These are phyloP conservation scores for Eupithecia subumbrata DNA, from an alignment of 2,888 invertebrate genomes.

Conservation along the genomic window DNA sequence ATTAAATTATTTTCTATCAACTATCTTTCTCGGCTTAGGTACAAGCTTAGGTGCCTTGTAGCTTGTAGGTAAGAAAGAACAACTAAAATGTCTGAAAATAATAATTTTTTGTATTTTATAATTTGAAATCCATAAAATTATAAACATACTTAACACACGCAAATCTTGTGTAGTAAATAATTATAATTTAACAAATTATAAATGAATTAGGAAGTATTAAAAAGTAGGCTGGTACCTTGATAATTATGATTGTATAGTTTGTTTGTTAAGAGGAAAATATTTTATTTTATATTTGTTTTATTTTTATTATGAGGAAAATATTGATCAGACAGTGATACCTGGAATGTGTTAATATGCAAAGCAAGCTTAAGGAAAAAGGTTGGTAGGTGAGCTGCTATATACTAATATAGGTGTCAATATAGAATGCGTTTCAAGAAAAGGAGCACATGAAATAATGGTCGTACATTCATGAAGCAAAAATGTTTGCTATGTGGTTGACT, in stretches of 20 bases:
- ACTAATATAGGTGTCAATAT: not conserved
- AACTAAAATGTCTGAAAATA: too few relatives aligned
- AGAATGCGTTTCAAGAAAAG: too few relatives aligned
- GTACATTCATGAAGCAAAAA: not conserved
- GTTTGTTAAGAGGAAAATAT: not conserved
- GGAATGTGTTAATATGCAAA: not conserved
- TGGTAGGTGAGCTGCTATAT: not conserved
- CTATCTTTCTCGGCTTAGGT: too few relatives aligned
- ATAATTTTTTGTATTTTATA: too few relatives aligned
- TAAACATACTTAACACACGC: too few relatives aligned
- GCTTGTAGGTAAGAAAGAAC: too few relatives aligned
- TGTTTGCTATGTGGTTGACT: not conserved
- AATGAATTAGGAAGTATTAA: not conserved
- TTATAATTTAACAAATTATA: not conserved
- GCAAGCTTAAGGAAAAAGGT: not conserved
- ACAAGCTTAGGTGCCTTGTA: too few relatives aligned
- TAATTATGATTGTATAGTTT: not conserved
- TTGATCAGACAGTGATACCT: not conserved
- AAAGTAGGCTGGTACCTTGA: not conserved
- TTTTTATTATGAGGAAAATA: not conserved
- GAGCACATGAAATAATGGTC: too few relatives aligned
- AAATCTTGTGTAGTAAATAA: not conserved
- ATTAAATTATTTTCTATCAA: too few relatives aligned
- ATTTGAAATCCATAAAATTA: too few relatives aligned
- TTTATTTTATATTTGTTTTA: too few relatives aligned